Evolutionary conservation across 2,888 invertebrate genomes (phyloP).

Genomic region (Scaptomyza parva): DNA sequence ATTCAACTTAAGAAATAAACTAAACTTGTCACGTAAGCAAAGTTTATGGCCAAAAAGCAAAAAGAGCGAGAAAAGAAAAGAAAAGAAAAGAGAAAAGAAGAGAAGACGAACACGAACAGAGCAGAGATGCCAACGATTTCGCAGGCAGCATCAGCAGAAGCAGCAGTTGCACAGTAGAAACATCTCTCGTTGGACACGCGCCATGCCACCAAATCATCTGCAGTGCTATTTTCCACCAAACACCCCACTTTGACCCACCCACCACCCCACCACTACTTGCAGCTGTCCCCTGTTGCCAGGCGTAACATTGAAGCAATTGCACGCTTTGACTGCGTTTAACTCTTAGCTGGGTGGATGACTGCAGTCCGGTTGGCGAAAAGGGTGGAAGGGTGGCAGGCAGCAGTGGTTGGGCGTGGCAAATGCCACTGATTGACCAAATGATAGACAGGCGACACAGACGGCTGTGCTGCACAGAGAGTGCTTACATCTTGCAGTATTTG

Average conservation of each 20-base stretch:
- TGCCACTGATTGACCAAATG: conserved; percentile 71
- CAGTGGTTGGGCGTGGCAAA: conserved; percentile 24
- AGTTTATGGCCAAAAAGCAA: conserved; percentile 74
- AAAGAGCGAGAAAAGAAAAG: conserved; percentile 28
- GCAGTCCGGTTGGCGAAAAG: conserved; percentile 11
- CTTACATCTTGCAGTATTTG: conserved; percentile 65
- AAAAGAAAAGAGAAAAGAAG: not conserved
- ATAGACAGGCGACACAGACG: conserved; percentile 61
- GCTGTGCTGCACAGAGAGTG: conserved; percentile 24
- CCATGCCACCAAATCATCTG: conserved; percentile 75
- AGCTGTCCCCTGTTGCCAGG: conserved; percentile 2
- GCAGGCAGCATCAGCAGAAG: conserved; percentile 27
- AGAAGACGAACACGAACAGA: conserved; percentile 10
- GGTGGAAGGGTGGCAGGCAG: not conserved
- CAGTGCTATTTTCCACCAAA: conserved; percentile 28
- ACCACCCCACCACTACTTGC: not conserved
- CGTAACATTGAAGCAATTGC: conserved; percentile 51
- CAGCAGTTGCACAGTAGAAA: conserved; percentile 48
- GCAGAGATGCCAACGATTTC: conserved; percentile 54
- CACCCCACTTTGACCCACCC: not conserved
- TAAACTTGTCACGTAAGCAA: conserved; percentile 81
- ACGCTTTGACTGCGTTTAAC: conserved; percentile 58
- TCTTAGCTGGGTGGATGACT: conserved; percentile 56
- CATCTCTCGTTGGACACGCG: conserved; percentile 74
- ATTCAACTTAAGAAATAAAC: conserved; percentile 74